Evolutionary conservation across 2,797 vertebrate species (phyloP), one percentile per base, ranked within the genome.

Genomic region (Spinus pinus): DNA sequence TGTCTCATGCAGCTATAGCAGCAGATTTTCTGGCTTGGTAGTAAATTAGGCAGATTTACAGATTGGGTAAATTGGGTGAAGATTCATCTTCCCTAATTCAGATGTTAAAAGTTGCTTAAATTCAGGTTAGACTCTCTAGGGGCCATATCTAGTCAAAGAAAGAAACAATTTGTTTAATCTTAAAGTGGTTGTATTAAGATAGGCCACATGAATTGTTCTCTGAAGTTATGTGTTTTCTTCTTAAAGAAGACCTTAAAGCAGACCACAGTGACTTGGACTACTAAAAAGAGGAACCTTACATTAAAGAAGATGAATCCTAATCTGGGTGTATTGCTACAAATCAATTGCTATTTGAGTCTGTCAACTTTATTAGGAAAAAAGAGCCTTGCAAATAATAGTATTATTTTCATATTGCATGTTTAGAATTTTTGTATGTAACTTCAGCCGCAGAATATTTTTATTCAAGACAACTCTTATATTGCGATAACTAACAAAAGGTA

Each of bases 81-180:
- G 35, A 86, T 65, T 67, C 27, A 18, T 64, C 12, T 83, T 67
- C 23, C 20, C 22, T 53, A 57, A 79, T 72, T 75, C 37, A 81
- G 10, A n/a, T 49, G 33, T 61, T 88, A 81, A 92, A 95, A 92
- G 37, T 81, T 85, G 30, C 72, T 94, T 78, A 88, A 78, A 86
- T 92, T 81, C 39, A 60, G 12, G 24, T 53, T 71, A 67, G 37
- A 81, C 17, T 53, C 57, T 54, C 39, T 33, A 58, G 37, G 6
- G 10, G 27, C 10, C 8, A 27, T 12, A 27, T 33, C 24, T 30
- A 61, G 62, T 62, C 58, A 79, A 54, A 77, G 54, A 82, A 6
- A 86, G 62, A 95, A 95, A 83, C 8, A 57, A 65, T 37, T 41
- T 2, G 54, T 88, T 92, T 81, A 0, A 41, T 69, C 51, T 35